Evolutionary conservation across 2,888 invertebrate species (phyloP), one percentile per base, ranked within the genome.

Genomic region (Nephrotoma flavescens): DNA sequence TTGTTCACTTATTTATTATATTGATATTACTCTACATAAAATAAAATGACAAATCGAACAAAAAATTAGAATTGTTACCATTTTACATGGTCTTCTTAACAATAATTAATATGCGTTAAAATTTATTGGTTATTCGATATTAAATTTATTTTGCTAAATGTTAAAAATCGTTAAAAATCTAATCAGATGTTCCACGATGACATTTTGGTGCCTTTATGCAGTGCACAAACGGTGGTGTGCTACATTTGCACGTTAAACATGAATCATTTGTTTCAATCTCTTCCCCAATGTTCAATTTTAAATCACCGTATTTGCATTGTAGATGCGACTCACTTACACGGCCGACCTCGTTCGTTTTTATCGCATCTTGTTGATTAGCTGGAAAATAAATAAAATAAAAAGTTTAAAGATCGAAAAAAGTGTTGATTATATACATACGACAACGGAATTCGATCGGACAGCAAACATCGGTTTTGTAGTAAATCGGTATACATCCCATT

Each of bases 391-490:
- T 15, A 4, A 15, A 57, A 57, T 6, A 52, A n/a, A n/a, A 31
- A 31, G 31, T 31, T 31, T 31, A 31, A 2, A 31, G 31, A 2
- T 31, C 31, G 31, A 2, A 31, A 31, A 31, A 31, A 31, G 31
- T 31, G 31, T 31, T 31, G 31, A 31, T 31, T 31, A 84, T 84
- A 19, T n/a, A 92, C 93, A 93, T 90, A 93, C 93, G 92, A 88
- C 93, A 93, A 87, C 92, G 90, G 89, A 93, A 93, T 6, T 90
- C 91, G 45, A 92, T 92, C 0, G 93, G 93, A 86, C 93, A 93
- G 86, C 91, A 91, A 7, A 90, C 88, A 87, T 89, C 90, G 42
- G 90, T 90, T 1, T 91, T 91, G 2, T 90, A 89, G 88, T 93
- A 93, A 0, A 93, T 90, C 0, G 93, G 93, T 0, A 93, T 93